These are phyloP conservation scores for Melinopterus prodromus DNA, from an alignment of 2,888 invertebrate genomes.

Conservation along the genomic window DNA sequence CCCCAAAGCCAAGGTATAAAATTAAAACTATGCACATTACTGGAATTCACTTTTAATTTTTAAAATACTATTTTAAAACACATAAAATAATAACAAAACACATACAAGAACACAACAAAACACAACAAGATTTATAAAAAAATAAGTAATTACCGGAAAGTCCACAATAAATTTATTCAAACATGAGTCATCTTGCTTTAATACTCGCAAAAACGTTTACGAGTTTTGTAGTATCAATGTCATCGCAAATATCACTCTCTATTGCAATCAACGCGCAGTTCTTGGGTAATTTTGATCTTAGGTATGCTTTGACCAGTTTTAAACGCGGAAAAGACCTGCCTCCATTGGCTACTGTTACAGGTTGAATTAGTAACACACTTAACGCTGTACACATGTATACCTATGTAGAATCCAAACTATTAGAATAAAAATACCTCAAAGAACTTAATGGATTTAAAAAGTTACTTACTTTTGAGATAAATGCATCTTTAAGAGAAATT, in stretches of 20 bases:
- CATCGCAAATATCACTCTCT: slow-evolving; percentile 4
- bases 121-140: neutral
- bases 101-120: neutral
- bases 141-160: neutral
- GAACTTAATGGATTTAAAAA: neutral
- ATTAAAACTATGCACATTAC: too few species aligned
- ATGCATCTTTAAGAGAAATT: neutral
- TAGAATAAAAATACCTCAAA: neutral
- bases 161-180: neutral
- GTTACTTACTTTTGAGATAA: neutral
- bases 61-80: neutral
- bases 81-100: neutral
- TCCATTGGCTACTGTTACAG: neutral
- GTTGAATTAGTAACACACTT: neutral
- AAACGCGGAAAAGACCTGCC: too few species aligned
- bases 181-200: neutral
- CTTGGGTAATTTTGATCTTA: neutral
- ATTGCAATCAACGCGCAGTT: neutral
- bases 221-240: neutral
- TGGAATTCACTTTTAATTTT: too few species aligned
- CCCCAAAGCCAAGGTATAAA: too few species aligned
- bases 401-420: neutral
- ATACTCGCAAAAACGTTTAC: neutral
- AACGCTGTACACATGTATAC: neutral
- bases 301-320: neutral